phyloP scores from a whole-genome alignment of 2,888 invertebrate species.

The Mellilla xanthometata region DNA sequence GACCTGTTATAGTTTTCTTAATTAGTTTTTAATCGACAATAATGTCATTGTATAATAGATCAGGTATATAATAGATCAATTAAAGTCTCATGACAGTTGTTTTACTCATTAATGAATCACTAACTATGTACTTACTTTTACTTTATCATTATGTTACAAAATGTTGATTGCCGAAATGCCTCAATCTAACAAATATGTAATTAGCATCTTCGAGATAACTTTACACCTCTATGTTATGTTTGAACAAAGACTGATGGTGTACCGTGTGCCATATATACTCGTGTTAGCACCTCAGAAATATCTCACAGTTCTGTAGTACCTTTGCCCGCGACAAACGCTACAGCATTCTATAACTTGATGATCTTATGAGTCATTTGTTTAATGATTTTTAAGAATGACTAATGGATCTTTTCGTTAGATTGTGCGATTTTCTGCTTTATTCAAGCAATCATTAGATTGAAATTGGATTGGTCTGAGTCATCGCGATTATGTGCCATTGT shows the following conservation, averaged over 20 bases:
- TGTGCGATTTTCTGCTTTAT: slow-evolving; percentile 6
- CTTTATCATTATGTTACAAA: too few relatives aligned
- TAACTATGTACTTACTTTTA: too few relatives aligned
- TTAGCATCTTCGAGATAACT: slow-evolving; percentile 9
- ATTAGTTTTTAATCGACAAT: too few relatives aligned
- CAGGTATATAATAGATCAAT: too few relatives aligned
- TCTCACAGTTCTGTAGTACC: slow-evolving; percentile 3
- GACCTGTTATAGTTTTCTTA: too few relatives aligned
- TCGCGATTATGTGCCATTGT: not conserved
- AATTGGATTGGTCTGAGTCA: slow-evolving; percentile 23
- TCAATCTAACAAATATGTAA: slow-evolving; percentile 7
- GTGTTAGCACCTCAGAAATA: slow-evolving; percentile 18
- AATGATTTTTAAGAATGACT: slow-evolving; percentile 14
- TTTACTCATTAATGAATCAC: too few relatives aligned
- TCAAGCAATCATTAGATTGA: slow-evolving; percentile 7
- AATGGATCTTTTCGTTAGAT: slow-evolving; percentile 1
- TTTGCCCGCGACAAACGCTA: slow-evolving; percentile 13
- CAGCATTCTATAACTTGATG: slow-evolving; percentile 23
- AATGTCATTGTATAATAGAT: too few relatives aligned
- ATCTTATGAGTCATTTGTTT: slow-evolving; percentile 28
- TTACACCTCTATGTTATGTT: not conserved
- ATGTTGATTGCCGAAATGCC: too few relatives aligned
- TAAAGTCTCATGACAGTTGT: too few relatives aligned
- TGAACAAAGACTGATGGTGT: slow-evolving; percentile 18
- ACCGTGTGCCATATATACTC: not conserved